Base-by-base conservation (phyloP, 2,888 invertebrate genomes). In the Phyllotreta striolata region DNA sequence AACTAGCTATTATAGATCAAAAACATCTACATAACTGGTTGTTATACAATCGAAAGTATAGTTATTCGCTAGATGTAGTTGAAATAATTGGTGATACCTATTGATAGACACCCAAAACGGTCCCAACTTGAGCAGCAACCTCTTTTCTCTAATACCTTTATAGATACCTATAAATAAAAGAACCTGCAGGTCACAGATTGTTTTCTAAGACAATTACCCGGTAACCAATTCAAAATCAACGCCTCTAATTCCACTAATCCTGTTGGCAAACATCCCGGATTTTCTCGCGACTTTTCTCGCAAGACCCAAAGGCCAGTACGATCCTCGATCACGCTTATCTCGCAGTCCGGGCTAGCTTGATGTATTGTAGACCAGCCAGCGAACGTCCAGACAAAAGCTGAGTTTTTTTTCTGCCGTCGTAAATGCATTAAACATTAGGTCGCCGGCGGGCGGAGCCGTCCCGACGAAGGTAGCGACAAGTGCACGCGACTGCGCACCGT, bases 361-460 rank as follows among this genome's bases (percentile, higher is more conserved):
- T 77, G 72, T 77, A 79, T 76, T 70, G 72, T 24, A 24, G n/a
- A 24, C 24, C 24, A 4, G 24, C 24, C 74, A 69, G 66, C 67
- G 63, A 66, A 66, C 68, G 73, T 72, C 77, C 77, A 78, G 79
- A 78, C 79, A 77, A 79, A 78, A 77, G 77, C 71, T 62, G 61
- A 46, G 64, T 78, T 79, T 79, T 78, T 78, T 78, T 76, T 74
- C 63, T 24, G 24, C 24, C 24, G 70, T 67, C 70, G 74, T 75
- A 77, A 76, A 79, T 80, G 76, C 79, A 80, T 80, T 80, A 80
- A 77, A 80, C 79, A 79, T 80, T 73, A 77, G 78, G 74, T 77
- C 73, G 76, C 73, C 69, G 69, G 72, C 61, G 71, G 78, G 79
- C 77, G 78, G 74, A 68, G 77, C 67, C 64, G 64, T 68, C 62